These are phyloP conservation scores for Dysmachus trigonus DNA, from an alignment of 2,888 invertebrate species.

Conservation along the genomic window DNA sequence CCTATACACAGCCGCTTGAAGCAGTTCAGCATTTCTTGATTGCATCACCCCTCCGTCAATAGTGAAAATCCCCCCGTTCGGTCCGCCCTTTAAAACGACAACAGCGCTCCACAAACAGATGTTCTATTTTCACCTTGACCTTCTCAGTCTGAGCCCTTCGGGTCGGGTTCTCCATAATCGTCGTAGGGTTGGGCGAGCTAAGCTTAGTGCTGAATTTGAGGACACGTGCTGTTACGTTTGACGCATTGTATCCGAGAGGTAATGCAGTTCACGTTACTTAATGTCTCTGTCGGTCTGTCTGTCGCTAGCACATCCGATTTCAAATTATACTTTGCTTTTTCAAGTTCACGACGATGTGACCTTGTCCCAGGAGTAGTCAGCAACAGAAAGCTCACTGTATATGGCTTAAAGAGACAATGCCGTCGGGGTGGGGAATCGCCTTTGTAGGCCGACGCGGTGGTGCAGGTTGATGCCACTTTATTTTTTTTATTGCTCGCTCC, in stretches of 20 bases:
- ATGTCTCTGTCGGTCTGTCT: too few relatives aligned
- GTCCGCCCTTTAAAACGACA: background rate
- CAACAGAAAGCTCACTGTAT: background rate
- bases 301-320: background rate
- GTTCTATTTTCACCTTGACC: background rate
- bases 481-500: background rate
- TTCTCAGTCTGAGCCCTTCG: background rate
- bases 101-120: background rate
- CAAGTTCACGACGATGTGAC: background rate
- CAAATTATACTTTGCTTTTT: background rate
- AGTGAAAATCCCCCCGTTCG: background rate
- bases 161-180: background rate
- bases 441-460: background rate
- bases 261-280: background rate
- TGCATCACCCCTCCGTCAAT: background rate
- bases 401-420: background rate
- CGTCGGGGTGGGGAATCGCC: too few relatives aligned
- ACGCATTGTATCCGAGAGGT: background rate
- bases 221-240: background rate
- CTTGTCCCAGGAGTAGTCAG: background rate
- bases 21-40: background rate
- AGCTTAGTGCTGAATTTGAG: background rate
- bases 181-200: background rate
- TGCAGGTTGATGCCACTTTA: background rate
- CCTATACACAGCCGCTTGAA: background rate